Conservation (phyloP, 2,113 vertebrate genomes). For the Brienomyrus longianalis region DNA sequence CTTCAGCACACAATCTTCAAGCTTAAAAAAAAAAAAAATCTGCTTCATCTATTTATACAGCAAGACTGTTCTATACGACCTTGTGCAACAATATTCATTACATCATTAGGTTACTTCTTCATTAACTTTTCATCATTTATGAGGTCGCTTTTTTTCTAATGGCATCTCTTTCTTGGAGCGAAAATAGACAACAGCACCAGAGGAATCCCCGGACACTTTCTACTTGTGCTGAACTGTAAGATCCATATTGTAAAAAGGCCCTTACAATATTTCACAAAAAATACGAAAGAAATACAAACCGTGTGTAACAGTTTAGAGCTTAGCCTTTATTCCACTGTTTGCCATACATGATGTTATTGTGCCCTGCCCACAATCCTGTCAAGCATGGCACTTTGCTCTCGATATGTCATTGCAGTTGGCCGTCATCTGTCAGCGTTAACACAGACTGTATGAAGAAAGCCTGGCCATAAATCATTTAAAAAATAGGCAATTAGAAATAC, state of each 20-base stretch:
- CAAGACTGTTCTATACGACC: conserved; percentile 55
- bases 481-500: neutral
- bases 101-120: conserved; percentile 75
- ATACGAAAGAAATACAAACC: neutral
- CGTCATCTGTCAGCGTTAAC: conserved; percentile 8
- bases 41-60: neutral
- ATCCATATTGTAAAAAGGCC: neutral
- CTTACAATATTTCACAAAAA: neutral
- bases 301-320: neutral
- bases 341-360: neutral
- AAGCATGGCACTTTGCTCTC: neutral
- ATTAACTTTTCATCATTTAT: conserved; percentile 77
- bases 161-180: conserved; percentile 40
- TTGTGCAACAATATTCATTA: conserved; percentile 69
- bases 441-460: neutral
- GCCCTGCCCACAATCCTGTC: neutral
- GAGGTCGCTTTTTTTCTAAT: conserved; percentile 47
- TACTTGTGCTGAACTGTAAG: neutral
- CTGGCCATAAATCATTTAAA: neutral
- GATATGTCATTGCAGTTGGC: conserved; percentile 2
- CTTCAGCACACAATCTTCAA: neutral
- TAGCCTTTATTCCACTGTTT: neutral
- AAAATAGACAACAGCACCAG: neutral
- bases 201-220: neutral
- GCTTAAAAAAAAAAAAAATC: neutral